phyloP scores from a whole-genome alignment of 2,888 invertebrate genomes.

The Leptarthrus brevirostris region DNA sequence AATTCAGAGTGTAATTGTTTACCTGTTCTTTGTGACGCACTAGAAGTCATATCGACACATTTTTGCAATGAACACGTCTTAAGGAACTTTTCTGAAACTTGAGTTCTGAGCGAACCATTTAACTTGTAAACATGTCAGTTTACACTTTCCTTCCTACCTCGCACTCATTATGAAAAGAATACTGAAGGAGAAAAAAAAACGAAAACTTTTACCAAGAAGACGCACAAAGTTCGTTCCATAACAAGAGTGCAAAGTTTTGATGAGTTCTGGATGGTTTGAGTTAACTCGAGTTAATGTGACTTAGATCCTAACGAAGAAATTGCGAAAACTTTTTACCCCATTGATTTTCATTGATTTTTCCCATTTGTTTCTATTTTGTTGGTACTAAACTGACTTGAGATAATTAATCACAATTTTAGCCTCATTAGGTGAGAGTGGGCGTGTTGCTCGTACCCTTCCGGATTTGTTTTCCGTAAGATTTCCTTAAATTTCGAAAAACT shows the following conservation, averaged over 20 bases:
- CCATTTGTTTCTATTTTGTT: not conserved
- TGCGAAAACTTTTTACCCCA: not conserved
- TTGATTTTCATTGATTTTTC: no score
- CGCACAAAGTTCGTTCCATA: constrained; percentile 5
- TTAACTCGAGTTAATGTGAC: not conserved
- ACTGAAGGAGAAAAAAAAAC: not conserved
- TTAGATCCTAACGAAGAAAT: not conserved
- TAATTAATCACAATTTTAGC: constrained; percentile 16
- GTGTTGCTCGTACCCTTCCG: not conserved
- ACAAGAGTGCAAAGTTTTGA: constrained; percentile 23
- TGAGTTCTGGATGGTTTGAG: constrained; percentile 6
- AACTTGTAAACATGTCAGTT: constrained; percentile 25
- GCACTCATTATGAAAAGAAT: constrained; percentile 16
- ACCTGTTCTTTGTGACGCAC: not conserved
- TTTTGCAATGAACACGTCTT: constrained; percentile 21
- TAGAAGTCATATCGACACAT: not conserved
- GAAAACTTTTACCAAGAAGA: not conserved
- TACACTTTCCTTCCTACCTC: constrained; percentile 20
- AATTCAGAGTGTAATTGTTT: constrained; percentile 1
- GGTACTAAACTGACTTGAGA: not conserved
- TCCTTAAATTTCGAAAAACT: no score
- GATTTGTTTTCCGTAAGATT: no score
- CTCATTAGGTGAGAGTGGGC: not conserved
- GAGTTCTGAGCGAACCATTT: not conserved
- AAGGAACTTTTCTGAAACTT: not conserved